These are phyloP conservation scores for Aurelia aurita DNA, from an alignment of 30 jellyfish, hydroid and myxozoan species.

Conservation along the genomic window DNA sequence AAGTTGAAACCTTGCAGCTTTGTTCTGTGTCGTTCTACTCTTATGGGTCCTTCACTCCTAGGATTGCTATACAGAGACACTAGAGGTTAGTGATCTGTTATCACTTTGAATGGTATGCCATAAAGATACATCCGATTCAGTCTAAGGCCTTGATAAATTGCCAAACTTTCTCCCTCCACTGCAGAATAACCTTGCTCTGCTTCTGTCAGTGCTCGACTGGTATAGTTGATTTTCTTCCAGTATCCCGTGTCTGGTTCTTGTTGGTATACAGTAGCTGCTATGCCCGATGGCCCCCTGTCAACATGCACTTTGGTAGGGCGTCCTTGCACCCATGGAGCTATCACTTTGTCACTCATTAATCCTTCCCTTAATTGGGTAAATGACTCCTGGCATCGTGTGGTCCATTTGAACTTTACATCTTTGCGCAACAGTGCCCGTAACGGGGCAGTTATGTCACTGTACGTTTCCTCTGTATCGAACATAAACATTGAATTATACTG, in stretches of 20 bases:
- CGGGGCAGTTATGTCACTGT: conserved; percentile 41
- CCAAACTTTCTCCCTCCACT: conserved; percentile 44
- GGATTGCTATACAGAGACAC: conserved; percentile 34
- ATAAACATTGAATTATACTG: conserved; percentile 39
- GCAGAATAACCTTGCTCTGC: conserved; percentile 40
- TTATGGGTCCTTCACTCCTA: conserved; percentile 20
- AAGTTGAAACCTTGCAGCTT: conserved; percentile 17
- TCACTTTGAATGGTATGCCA: conserved; percentile 35
- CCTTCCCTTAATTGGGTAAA: conserved; percentile 16
- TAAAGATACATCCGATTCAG: conserved; percentile 36
- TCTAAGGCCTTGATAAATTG: conserved; percentile 19
- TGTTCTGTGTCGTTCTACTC: conserved; percentile 43
- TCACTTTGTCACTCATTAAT: conserved; percentile 33
- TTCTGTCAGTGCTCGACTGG: conserved; percentile 19
- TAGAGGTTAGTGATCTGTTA: conserved; percentile 27
- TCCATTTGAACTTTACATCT: conserved; percentile 28
- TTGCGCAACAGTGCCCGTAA: conserved; percentile 34
- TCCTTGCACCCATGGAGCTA: conserved; percentile 48
- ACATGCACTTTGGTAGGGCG: conserved; percentile 28
- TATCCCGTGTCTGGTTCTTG: conserved; percentile 33
- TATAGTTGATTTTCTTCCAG: conserved; percentile 24
- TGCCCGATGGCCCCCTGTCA: conserved; percentile 44
- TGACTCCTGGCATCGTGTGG: conserved; percentile 23
- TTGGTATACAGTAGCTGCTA: conserved; percentile 32
- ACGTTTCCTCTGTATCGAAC: conserved; percentile 23